Conservation (phyloP, 2,113 vertebrate species). For the Neogale vison region DNA sequence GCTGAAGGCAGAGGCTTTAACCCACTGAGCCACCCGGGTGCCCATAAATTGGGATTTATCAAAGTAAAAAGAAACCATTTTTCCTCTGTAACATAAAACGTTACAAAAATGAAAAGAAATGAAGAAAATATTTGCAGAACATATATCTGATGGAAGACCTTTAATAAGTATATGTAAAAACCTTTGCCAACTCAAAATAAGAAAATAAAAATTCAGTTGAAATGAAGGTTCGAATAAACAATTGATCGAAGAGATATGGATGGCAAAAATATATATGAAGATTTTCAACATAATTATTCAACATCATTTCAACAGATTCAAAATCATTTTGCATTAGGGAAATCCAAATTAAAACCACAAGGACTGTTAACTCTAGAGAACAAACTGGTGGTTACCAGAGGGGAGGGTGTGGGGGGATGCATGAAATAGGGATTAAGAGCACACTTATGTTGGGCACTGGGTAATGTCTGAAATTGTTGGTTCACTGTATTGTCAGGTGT, state of each 20-base stretch:
- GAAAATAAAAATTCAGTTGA: not conserved
- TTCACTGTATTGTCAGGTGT: not conserved
- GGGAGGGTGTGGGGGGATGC: not conserved
- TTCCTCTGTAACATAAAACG: not conserved
- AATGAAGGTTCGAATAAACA: not conserved
- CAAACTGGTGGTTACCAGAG: not conserved
- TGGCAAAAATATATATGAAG: not conserved
- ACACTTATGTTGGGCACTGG: not conserved
- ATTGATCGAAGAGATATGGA: not conserved
- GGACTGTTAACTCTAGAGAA: not conserved
- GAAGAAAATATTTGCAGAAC: not conserved
- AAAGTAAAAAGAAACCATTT: not conserved
- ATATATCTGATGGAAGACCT: not conserved
- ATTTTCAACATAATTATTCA: not conserved
- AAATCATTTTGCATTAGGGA: not conserved
- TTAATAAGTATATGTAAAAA: not conserved
- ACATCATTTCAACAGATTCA: conserved; percentile 5
- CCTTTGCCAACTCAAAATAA: not conserved
- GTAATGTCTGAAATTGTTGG: not conserved
- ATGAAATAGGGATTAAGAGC: not conserved
- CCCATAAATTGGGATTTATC: not conserved
- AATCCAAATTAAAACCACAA: not conserved
- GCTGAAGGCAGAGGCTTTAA: no score
- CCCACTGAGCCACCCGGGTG: no score
- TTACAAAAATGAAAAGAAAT: conserved; percentile 20